Base-by-base conservation (phyloP, 2,888 invertebrate species). In the Drosophila leonis region DNA sequence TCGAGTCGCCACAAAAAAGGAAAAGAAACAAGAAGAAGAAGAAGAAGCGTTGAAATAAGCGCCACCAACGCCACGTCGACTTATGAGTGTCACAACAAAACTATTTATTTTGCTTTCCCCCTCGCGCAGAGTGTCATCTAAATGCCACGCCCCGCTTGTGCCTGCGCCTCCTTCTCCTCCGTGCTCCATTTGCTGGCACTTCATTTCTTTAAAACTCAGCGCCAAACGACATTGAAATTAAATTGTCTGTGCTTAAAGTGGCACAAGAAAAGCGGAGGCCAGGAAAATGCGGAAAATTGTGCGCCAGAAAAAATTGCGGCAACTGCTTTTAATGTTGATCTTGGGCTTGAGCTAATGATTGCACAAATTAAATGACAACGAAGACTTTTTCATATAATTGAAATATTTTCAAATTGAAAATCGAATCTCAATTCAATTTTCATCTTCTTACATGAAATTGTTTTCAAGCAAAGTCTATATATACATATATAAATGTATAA, bases 81-180 rank as follows among this genome's bases (percentile, higher is more conserved):
- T 84, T 88, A 83, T 81, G 88, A 83, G 77, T 84, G 88, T 84
- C 84, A 84, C 88, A 84, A 84, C 88, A 88, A 79, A 84, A 84
- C 84, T 84, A 84, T 84, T 84, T 84, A 85, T 85, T 88, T 75
- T 65, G 29, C 65, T 51, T 10, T 51, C 15, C 8, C 10, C 7
- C 24, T 12, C 24, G 6, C 15, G 8, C 10, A 1, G 27, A 27
- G 10, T 48, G 46, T 48, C 73, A 57, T 68, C 57, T 5, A 48
- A 29, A 18, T 51, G 65, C 37, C 69, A 24, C 24, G 12, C 8
- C 27, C 24, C 56, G 35, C 24, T 12, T 13, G 9, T 12, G 2
- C 18, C 13, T 6, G 15, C 15, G 2, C 24, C 24, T 4, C 24
- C 24, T 24, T 10, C 9, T 10, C 18, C 5, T n/a, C 6, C 13